These are phyloP conservation scores for Apis florea DNA, from an alignment of 1,140 invertebrate species.

Conservation along the genomic window DNA sequence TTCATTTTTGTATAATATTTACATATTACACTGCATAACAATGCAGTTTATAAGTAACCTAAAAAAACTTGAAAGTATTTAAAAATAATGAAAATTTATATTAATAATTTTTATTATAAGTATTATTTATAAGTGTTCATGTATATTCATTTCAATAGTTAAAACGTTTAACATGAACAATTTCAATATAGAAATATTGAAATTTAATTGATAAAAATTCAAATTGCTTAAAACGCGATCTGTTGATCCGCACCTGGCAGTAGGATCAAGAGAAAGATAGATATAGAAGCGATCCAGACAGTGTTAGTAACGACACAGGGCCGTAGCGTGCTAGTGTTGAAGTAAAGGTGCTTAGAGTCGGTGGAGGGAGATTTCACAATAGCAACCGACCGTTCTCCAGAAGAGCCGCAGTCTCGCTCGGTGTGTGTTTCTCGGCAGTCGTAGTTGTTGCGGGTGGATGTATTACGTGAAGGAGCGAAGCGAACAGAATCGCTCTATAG, in stretches of 20 bases:
- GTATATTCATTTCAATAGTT: not conserved
- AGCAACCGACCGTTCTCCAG: slow-evolving; percentile 51
- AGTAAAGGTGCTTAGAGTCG: not conserved
- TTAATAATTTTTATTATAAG: not conserved
- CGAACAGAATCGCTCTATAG: slow-evolving; percentile 26
- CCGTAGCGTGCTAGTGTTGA: slow-evolving; percentile 13
- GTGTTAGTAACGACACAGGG: slow-evolving; percentile 45
- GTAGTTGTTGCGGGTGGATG: slow-evolving; percentile 38
- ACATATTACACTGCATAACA: too few species aligned
- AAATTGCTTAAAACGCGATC: not conserved
- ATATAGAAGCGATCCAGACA: slow-evolving; percentile 24
- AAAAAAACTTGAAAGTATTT: not conserved
- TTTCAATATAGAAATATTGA: not conserved
- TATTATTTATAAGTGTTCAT: not conserved
- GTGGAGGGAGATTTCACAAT: slow-evolving; percentile 43
- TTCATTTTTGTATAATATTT: not conserved
- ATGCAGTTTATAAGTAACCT: not conserved
- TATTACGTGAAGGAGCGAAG: slow-evolving; percentile 41
- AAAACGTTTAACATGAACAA: not conserved
- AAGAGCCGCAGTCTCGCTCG: slow-evolving; percentile 58
- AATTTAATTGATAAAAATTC: not conserved
- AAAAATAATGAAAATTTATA: not conserved
- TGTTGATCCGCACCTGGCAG: slow-evolving; percentile 45
- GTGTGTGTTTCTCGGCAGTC: slow-evolving; percentile 54
- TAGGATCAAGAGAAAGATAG: slow-evolving; percentile 20